Evolutionary conservation across 2,113 vertebrate species (phyloP).

Genomic region (Stegostoma tigrinum): DNA sequence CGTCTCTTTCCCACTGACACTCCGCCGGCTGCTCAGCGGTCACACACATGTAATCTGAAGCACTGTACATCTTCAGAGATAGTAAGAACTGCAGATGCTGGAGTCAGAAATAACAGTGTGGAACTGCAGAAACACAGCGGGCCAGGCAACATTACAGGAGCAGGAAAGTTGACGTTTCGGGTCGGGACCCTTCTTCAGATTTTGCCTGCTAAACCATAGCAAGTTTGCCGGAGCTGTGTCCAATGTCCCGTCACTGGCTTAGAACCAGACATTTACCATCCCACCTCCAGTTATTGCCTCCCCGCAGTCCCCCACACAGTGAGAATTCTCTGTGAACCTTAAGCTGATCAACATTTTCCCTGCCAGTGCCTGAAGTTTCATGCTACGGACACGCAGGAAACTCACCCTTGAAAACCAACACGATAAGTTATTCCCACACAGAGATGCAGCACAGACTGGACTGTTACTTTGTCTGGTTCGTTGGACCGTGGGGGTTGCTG

Average conservation of each 20-base stretch:
- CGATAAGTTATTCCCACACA: background rate
- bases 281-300: background rate
- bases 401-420: background rate
- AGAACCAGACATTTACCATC: background rate
- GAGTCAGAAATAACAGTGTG: too few species aligned
- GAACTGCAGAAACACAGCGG: too few species aligned
- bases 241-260: background rate
- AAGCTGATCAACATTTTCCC: background rate
- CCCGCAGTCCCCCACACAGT: background rate
- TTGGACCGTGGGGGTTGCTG: background rate
- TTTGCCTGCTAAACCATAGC: background rate
- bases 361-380: too few species aligned
- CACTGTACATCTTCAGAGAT: too few species aligned
- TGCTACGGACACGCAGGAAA: background rate
- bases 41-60: too few species aligned
- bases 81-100: too few species aligned
- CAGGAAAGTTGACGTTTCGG: too few species aligned
- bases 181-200: too few species aligned
- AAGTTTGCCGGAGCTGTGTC: background rate
- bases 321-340: background rate
- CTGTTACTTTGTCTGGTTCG: background rate
- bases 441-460: background rate
- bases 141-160: too few species aligned
- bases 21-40: too few species aligned
- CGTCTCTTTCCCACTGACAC: background rate